phyloP scores from a whole-genome alignment of 2,797 vertebrate species.

The Anguilla obscura region DNA sequence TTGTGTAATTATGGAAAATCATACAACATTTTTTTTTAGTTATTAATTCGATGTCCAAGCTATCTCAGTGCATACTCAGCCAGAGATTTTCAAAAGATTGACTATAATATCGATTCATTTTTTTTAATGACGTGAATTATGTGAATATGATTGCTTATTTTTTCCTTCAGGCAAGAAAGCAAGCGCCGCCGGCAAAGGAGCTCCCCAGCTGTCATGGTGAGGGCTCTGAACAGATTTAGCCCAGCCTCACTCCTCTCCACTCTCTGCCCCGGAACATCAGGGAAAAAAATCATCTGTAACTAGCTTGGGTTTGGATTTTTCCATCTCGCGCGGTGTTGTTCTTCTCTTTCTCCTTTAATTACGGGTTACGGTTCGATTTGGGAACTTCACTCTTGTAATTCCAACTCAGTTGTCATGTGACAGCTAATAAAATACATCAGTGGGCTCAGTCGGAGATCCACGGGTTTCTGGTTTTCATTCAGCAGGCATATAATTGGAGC shows the following conservation, averaged over 20 bases:
- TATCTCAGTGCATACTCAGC: slow-evolving; percentile 23
- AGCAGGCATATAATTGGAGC: neutral
- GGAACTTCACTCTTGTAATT: neutral
- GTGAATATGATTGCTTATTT: slow-evolving; percentile 53
- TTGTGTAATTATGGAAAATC: neutral
- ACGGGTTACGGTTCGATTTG: neutral
- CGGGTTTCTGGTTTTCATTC: neutral
- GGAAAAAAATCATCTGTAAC: neutral
- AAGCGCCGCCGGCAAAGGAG: slow-evolving; percentile 30
- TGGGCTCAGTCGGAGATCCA: neutral
- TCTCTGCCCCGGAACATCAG: neutral
- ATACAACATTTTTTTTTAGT: neutral
- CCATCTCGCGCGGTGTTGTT: neutral
- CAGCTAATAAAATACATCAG: slow-evolving; percentile 5
- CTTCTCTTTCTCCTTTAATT: neutral
- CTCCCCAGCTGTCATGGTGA: slow-evolving; percentile 6
- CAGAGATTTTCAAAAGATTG: neutral
- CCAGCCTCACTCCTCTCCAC: neutral
- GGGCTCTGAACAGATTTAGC: slow-evolving; percentile 13
- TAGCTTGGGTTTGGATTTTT: neutral
- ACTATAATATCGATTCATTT: slow-evolving; percentile 44
- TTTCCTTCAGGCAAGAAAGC: slow-evolving; percentile 44
- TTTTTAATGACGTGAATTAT: slow-evolving; percentile 59
- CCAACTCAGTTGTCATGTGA: neutral
- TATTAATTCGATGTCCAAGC: neutral